A percentile compares a stretch with the other conserved stretches of the same genome.
These are phyloP conservation scores for Azorinus chamasolen DNA, from an alignment of 2,888 invertebrate species.

Conservation along the genomic window DNA sequence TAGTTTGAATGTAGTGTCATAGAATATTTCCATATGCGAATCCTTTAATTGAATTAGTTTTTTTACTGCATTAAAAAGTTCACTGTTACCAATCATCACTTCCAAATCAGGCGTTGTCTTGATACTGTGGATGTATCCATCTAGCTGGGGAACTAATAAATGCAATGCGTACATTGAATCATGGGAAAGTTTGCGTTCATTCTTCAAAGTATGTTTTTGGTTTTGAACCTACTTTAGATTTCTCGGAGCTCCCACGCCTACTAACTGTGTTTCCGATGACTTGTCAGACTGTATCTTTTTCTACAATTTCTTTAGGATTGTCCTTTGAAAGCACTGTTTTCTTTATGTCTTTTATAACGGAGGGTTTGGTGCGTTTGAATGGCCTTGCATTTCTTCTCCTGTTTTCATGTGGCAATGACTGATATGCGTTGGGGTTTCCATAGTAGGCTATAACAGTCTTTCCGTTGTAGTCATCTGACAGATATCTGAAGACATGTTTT, in stretches of 20 bases:
- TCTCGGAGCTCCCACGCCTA: too few species aligned
- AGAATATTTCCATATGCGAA: slow-evolving; percentile 12
- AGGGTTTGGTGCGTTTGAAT: not conserved
- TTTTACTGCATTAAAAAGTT: slow-evolving; percentile 32
- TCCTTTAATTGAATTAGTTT: slow-evolving; percentile 33
- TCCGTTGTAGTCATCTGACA: slow-evolving; percentile 7
- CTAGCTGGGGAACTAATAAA: slow-evolving; percentile 28
- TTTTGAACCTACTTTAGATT: too few species aligned
- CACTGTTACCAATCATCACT: slow-evolving; percentile 38
- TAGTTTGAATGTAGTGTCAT: slow-evolving; percentile 44
- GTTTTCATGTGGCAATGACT: not conserved
- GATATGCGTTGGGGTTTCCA: not conserved
- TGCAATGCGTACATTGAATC: slow-evolving; percentile 35
- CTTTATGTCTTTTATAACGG: too few species aligned
- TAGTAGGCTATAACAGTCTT: slow-evolving; percentile 9
- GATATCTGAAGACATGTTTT: slow-evolving; percentile 21
- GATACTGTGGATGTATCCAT: slow-evolving; percentile 30
- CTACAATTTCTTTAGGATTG: too few species aligned
- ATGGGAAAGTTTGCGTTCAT: slow-evolving; percentile 14
- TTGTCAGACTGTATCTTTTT: too few species aligned
- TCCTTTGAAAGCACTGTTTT: too few species aligned
- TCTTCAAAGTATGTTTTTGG: too few species aligned
- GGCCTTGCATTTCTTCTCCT: not conserved
- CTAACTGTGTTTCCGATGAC: too few species aligned
- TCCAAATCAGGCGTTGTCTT: slow-evolving; percentile 49